A percentile compares a stretch with the other conserved stretches of the same genome.
Conservation (phyloP, 1,140 invertebrate species). For the Rhyacophila brunnea region DNA sequence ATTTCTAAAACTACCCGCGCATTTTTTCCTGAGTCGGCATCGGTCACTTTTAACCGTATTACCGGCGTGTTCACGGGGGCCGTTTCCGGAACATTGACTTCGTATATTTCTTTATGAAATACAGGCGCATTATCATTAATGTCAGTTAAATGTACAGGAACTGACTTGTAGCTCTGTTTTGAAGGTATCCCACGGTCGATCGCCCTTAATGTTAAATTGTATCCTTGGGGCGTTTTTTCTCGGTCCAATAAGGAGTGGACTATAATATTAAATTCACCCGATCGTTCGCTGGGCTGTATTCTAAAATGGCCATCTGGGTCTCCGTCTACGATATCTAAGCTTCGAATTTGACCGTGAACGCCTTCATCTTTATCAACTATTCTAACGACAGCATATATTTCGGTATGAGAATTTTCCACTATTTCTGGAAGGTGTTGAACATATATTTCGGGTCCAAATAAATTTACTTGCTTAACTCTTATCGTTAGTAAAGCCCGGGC, state of each 20-base stretch:
- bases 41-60: conserved; percentile 74
- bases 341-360: conserved; percentile 72
- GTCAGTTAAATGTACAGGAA: conserved; percentile 70
- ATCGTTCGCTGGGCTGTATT: conserved; percentile 56
- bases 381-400: conserved; percentile 82
- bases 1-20: conserved; percentile 78
- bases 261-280: conserved; percentile 68
- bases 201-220: conserved; percentile 77
- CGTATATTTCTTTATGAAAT: conserved; percentile 80
- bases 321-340: conserved; percentile 76
- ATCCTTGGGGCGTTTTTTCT: conserved; percentile 67
- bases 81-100: conserved; percentile 79
- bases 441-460: conserved; percentile 76
- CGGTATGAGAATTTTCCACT: conserved; percentile 72
- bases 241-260: conserved; percentile 69
- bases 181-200: conserved; percentile 75
- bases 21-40: conserved; percentile 74
- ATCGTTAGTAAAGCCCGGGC: conserved; percentile 29
- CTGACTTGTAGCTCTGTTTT: conserved; percentile 65
- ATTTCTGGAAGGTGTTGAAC: conserved; percentile 73
- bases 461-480: conserved; percentile 66
- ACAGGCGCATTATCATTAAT: conserved; percentile 78
- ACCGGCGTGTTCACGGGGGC: conserved; percentile 80
- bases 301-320: conserved; percentile 79
- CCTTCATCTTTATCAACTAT: conserved; percentile 77